These are phyloP conservation scores for Drosophila conformis DNA, from an alignment of 2,888 invertebrate genomes.

Conservation along the genomic window DNA sequence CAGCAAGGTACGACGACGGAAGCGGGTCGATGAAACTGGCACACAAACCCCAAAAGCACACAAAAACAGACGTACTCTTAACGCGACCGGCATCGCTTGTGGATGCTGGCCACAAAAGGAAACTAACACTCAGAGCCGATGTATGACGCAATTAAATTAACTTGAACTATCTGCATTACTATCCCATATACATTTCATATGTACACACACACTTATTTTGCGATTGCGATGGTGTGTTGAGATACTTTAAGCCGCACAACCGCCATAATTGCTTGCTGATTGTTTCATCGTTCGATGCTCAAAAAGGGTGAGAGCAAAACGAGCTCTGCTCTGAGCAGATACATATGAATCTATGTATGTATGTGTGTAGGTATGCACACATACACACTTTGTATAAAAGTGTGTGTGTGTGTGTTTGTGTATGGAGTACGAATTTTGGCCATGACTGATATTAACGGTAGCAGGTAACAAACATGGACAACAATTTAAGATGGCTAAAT, in stretches of 20 bases:
- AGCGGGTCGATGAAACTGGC: constrained; percentile 46
- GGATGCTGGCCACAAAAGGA: constrained; percentile 54
- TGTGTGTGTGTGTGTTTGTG: not conserved
- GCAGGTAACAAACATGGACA: constrained; percentile 26
- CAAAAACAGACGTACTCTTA: constrained; percentile 36
- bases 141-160: constrained; percentile 60
- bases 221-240: constrained; percentile 23
- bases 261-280: constrained; percentile 42
- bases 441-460: constrained; percentile 56
- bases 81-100: constrained; percentile 35
- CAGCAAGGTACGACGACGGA: constrained; percentile 34
- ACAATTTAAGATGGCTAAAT: constrained; percentile 25
- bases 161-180: constrained; percentile 41
- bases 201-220: constrained; percentile 7
- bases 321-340: constrained; percentile 23
- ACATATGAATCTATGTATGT: not conserved
- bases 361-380: not conserved
- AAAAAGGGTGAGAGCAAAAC: constrained; percentile 9
- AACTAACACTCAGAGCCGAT: constrained; percentile 42
- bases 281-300: constrained; percentile 32
- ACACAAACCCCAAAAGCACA: constrained; percentile 58
- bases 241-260: constrained; percentile 40
- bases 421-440: constrained; percentile 43
- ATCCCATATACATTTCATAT: constrained; percentile 12
- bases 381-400: not conserved